Evolutionary conservation across 2,888 invertebrate genomes (phyloP), one percentile per base, ranked within the genome.

Genomic region (Epirrhoe tristata): DNA sequence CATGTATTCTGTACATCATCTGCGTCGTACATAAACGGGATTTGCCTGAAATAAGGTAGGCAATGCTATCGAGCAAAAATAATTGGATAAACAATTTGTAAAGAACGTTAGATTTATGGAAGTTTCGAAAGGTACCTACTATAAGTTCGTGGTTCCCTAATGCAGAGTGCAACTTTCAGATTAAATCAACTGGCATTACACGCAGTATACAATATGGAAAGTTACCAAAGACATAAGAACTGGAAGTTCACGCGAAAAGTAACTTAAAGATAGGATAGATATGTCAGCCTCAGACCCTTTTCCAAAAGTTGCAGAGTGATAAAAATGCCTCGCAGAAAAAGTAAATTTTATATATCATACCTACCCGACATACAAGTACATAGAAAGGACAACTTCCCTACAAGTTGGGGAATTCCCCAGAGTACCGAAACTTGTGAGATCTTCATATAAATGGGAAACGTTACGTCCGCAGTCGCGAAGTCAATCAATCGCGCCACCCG

Each of bases 371-470:
- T 59, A 67, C 58, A 66, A 62, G 65, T 63, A 70, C 66, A 62
- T 52, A 55, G 43, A 59, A 59, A 59, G 67, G 69, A 70, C 70
- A 71, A 70, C 67, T 72, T 68, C 62, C 67, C 64, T 68, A 72
- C 73, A 73, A 71, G 71, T 74, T 69, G 71, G 58, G 66, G 58
- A 67, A 82, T 77, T 76, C 81, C 78, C 78, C 70, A 63, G 74
- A 60, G 79, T 73, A 71, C 65, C 77, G 78, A 75, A 81, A 84
- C 81, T 83, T 81, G 79, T 80, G 81, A 84, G 81, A 87, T 88
- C 85, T 88, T 88, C 86, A 88, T 88, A 88, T 86, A 88, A 86
- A 88, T 88, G 85, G 86, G 79, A 85, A 87, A 83, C 82, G 84
- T 84, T 79, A 85, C 86, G 82, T 82, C 81, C 79, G 66, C 81